These are phyloP conservation scores for Cerastis leucographa DNA, from an alignment of 2,888 invertebrate species.

Conservation along the genomic window DNA sequence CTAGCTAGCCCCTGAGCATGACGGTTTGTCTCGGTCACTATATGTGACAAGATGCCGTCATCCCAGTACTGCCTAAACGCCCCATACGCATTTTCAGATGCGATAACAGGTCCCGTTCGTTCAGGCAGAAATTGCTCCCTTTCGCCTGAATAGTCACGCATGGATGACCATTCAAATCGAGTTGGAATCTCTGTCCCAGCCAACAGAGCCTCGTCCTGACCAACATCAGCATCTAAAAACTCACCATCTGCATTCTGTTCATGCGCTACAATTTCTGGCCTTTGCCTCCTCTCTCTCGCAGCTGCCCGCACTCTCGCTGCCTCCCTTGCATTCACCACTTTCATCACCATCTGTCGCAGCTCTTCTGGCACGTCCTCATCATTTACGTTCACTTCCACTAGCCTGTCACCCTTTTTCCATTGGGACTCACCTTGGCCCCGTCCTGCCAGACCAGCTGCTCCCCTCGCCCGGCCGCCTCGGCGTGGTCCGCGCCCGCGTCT, in stretches of 20 bases:
- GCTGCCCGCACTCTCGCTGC: neutral
- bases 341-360: neutral
- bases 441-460: neutral
- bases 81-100: neutral
- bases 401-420: too few species aligned
- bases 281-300: conserved; percentile 3
- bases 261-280: neutral
- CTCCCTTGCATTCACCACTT: neutral
- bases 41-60: conserved; percentile 6
- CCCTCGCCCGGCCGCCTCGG: neutral
- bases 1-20: neutral
- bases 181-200: neutral
- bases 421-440: too few species aligned
- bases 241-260: neutral
- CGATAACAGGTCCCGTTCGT: neutral
- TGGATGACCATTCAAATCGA: conserved; percentile 2
- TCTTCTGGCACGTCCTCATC: neutral
- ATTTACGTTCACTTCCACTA: neutral
- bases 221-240: conserved; percentile 1
- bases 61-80: conserved; percentile 7
- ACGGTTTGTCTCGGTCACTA: neutral
- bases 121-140: conserved; percentile 2
- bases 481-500: neutral
- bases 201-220: neutral
- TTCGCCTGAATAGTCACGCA: neutral